Conservation (phyloP, 2,113 vertebrate genomes). For the Xyliphius kryptos region DNA sequence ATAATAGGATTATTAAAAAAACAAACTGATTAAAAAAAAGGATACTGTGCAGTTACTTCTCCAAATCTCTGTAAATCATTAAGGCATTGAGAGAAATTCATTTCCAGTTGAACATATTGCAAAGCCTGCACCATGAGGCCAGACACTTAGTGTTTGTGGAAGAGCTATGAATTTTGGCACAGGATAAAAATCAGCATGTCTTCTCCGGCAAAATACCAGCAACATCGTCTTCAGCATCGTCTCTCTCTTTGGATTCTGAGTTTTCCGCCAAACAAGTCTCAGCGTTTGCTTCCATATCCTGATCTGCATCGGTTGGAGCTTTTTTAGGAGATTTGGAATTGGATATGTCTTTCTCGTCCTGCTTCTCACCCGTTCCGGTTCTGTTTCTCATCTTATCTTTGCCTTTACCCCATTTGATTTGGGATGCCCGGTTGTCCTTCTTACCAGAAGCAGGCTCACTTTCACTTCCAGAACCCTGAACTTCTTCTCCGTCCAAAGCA, state of each 20-base stretch:
- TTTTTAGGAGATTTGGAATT: slow-evolving; percentile 3
- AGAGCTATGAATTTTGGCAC: slow-evolving; percentile 36
- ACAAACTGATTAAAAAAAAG: slow-evolving; percentile 39
- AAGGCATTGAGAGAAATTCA: slow-evolving; percentile 36
- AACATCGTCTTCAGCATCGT: neutral
- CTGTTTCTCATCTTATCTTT: slow-evolving; percentile 16
- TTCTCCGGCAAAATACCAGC: no score
- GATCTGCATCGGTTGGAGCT: slow-evolving; percentile 10
- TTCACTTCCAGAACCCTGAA: slow-evolving; percentile 57
- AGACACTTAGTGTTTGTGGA: slow-evolving; percentile 37
- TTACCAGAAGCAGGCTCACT: slow-evolving; percentile 73
- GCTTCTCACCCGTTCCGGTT: neutral
- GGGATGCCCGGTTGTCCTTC: slow-evolving; percentile 55
- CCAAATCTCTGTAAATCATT: slow-evolving; percentile 30
- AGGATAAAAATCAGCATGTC: slow-evolving; percentile 7
- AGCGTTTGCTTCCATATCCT: slow-evolving; percentile 6
- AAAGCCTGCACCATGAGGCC: slow-evolving; percentile 8
- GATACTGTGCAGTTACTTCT: slow-evolving; percentile 38
- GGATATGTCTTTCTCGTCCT: slow-evolving; percentile 26
- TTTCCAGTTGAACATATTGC: slow-evolving; percentile 17
- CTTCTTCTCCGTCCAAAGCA: slow-evolving; percentile 24
- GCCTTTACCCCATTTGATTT: slow-evolving; percentile 37
- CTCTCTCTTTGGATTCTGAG: slow-evolving; percentile 18
- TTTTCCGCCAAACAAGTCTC: neutral
- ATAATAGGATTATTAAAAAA: slow-evolving; percentile 38